Conservation (phyloP, 2,113 vertebrate genomes). For the Amphiprion ocellaris region DNA sequence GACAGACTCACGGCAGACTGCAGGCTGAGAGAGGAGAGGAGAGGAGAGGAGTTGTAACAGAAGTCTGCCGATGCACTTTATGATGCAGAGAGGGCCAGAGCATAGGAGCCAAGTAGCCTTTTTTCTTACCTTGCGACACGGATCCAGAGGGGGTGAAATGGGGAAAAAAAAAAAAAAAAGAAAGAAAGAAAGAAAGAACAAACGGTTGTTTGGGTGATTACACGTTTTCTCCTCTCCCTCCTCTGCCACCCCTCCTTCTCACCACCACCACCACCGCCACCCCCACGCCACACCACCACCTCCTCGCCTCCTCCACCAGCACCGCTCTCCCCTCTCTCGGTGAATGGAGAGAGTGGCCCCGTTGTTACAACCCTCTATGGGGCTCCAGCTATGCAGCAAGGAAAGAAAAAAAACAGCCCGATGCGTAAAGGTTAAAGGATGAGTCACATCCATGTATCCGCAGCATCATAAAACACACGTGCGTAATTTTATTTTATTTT, state of each 20-base stretch:
- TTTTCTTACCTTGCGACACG: conserved; percentile 72
- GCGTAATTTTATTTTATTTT: not conserved
- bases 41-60: conserved; percentile 57
- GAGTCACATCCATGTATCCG: conserved; percentile 47
- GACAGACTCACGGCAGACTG: conserved; percentile 44
- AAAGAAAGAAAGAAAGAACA: too few relatives aligned
- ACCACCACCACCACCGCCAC: not conserved
- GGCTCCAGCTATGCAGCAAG: conserved; percentile 52
- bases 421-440: conserved; percentile 27
- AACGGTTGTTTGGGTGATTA: conserved; percentile 81
- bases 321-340: conserved; percentile 50
- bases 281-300: not conserved
- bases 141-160: conserved; percentile 75
- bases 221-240: conserved; percentile 58
- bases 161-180: conserved; percentile 46
- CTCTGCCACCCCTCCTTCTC: conserved; percentile 19
- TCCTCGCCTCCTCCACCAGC: conserved; percentile 23
- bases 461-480: conserved; percentile 27
- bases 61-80: conserved; percentile 57
- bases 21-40: conserved; percentile 36
- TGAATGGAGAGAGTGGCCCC: conserved; percentile 61
- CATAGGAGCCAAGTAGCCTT: conserved; percentile 44
- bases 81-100: conserved; percentile 55
- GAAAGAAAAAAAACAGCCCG: not conserved
- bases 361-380: conserved; percentile 42